phyloP scores from a whole-genome alignment of 2,888 invertebrate genomes.

The Drosophila quinaria region DNA sequence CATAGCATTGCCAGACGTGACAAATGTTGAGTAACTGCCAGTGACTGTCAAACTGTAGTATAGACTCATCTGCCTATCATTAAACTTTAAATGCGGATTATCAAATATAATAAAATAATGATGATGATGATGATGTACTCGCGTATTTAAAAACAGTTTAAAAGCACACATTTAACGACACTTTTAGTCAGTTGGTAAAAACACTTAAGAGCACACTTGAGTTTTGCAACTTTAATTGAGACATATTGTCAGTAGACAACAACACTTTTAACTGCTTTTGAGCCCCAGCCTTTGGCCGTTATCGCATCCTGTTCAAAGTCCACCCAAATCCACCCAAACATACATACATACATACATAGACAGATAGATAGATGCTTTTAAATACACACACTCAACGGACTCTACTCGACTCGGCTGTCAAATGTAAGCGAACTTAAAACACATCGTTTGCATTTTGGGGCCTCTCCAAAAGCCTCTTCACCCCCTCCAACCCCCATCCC shows the following conservation, averaged over 20 bases:
- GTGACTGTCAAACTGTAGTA: conserved; percentile 44
- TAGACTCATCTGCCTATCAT: background rate
- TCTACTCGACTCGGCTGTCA: conserved; percentile 70
- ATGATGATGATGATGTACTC: conserved; percentile 3
- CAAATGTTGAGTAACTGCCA: conserved; percentile 2
- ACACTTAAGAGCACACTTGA: conserved; percentile 51
- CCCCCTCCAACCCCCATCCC: background rate
- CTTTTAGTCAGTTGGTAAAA: conserved; percentile 35
- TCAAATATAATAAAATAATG: conserved; percentile 5
- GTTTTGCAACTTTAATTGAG: conserved; percentile 72
- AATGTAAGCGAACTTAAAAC: conserved; percentile 82
- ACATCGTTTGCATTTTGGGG: conserved; percentile 76
- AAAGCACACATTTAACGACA: conserved; percentile 13
- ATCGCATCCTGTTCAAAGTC: conserved; percentile 58
- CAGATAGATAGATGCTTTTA: conserved; percentile 68
- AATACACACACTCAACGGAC: conserved; percentile 70
- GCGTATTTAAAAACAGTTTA: conserved; percentile 16
- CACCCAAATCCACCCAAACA: conserved; percentile 27
- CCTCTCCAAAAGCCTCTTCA: background rate
- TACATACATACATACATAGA: conserved; percentile 46
- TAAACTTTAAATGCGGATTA: conserved; percentile 3
- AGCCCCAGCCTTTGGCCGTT: conserved; percentile 9
- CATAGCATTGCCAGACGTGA: conserved; percentile 29
- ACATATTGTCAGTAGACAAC: conserved; percentile 52
- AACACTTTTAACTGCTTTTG: conserved; percentile 57